Conservation (phyloP, 2,888 invertebrate species). For the Malthinus flaveolus region DNA sequence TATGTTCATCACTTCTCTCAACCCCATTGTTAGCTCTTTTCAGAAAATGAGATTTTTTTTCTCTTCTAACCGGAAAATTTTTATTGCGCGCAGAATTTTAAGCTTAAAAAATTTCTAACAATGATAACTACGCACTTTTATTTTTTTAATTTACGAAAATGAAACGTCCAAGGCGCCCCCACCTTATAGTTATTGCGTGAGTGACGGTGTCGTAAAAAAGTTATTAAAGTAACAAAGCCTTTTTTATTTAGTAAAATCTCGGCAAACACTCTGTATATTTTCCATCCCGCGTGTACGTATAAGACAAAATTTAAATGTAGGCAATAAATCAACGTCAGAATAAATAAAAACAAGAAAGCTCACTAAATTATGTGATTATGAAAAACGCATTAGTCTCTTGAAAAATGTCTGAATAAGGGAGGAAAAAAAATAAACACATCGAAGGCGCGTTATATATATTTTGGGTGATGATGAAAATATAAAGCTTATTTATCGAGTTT, state of each 20-base stretch:
- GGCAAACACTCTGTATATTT: too few relatives aligned
- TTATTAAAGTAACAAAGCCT: too few relatives aligned
- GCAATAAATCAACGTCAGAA: slow-evolving; percentile 12
- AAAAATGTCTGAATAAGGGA: slow-evolving; percentile 3
- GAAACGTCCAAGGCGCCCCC: too few relatives aligned
- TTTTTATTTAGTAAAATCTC: too few relatives aligned
- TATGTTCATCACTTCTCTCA: slow-evolving; percentile 17
- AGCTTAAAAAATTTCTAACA: slow-evolving; percentile 14
- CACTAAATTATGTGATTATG: slow-evolving; percentile 15
- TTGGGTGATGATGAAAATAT: slow-evolving; percentile 21
- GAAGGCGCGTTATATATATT: slow-evolving; percentile 9
- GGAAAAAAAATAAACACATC: background rate
- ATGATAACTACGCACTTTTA: slow-evolving; percentile 13
- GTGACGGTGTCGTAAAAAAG: too few relatives aligned
- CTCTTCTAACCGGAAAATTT: slow-evolving; percentile 14
- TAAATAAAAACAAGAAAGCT: background rate
- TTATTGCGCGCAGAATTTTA: slow-evolving; percentile 16
- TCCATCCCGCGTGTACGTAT: too few relatives aligned
- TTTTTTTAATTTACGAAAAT: too few relatives aligned
- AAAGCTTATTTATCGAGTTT: slow-evolving; percentile 25
- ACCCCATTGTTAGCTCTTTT: slow-evolving; percentile 17
- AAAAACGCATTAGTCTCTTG: slow-evolving; percentile 16
- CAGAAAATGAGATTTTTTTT: slow-evolving; percentile 14
- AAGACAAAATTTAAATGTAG: background rate
- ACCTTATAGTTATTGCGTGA: too few relatives aligned